phyloP scores from a whole-genome alignment of 2,797 vertebrate species.

The Anisognathus igniventris region DNA sequence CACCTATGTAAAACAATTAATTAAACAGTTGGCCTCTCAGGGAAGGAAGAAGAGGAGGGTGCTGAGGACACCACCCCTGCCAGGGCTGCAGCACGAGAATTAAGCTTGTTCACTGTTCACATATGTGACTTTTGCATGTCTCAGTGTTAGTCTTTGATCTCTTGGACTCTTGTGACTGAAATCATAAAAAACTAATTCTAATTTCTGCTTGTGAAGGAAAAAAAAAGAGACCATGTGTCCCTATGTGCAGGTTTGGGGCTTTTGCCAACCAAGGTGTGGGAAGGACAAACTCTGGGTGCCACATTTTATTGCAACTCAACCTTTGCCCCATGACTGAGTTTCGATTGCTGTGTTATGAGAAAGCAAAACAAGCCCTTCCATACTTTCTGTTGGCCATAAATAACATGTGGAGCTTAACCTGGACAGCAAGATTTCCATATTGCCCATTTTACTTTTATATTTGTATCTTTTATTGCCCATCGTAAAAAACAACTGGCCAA shows the following conservation, averaged over 20 bases:
- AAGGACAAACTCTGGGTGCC: background rate
- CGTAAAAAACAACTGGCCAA: background rate
- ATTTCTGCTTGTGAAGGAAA: background rate
- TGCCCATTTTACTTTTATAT: background rate
- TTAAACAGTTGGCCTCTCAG: conserved; percentile 7
- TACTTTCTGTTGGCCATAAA: background rate
- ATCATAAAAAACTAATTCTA: background rate
- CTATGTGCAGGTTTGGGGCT: rapidly evolving
- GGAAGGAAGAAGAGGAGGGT: background rate
- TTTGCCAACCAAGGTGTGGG: background rate
- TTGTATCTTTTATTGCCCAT: rapidly evolving
- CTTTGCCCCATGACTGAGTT: background rate
- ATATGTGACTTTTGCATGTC: background rate
- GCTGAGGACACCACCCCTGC: background rate
- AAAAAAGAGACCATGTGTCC: rapidly evolving
- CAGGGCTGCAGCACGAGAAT: background rate
- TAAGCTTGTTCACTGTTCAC: background rate
- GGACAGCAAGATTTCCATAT: background rate
- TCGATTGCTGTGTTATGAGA: rapidly evolving
- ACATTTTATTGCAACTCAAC: background rate
- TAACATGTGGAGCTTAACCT: rapidly evolving
- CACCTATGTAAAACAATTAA: conserved; percentile 33
- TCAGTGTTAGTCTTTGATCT: background rate
- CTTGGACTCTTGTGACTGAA: background rate
- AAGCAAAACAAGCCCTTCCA: background rate